A percentile compares a stretch with the other conserved stretches of the same genome.
These are phyloP conservation scores for Odiellus spinosus DNA, from an alignment of 2,888 invertebrate species.

Conservation along the genomic window DNA sequence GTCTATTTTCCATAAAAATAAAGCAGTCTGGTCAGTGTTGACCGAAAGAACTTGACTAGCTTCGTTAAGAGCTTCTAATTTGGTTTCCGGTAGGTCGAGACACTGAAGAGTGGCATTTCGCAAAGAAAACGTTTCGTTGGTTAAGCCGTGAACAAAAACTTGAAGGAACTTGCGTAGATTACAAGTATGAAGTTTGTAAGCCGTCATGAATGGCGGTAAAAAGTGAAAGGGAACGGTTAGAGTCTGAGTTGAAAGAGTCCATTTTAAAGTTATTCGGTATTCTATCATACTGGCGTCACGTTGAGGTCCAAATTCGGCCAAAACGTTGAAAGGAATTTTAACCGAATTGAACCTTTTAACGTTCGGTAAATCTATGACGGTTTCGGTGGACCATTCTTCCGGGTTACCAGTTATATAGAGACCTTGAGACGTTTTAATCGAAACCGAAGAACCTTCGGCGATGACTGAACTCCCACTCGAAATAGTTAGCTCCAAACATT, in stretches of 20 bases:
- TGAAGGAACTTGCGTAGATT: conserved; percentile 18
- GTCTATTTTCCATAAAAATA: conserved; percentile 50
- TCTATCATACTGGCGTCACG: conserved; percentile 52
- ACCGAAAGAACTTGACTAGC: conserved; percentile 39
- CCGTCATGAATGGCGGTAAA: conserved; percentile 61
- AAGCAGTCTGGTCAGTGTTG: conserved; percentile 54
- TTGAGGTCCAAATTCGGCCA: conserved; percentile 57
- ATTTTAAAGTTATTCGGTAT: conserved; percentile 54
- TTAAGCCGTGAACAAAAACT: conserved; percentile 13
- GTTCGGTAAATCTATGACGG: conserved; percentile 32
- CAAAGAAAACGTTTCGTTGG: conserved; percentile 7
- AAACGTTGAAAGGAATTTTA: conserved; percentile 44
- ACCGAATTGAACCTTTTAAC: conserved; percentile 49
- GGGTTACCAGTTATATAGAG: conserved; percentile 39
- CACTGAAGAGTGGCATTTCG: conserved; percentile 7
- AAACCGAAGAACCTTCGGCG: conserved; percentile 44
- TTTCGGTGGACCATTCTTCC: conserved; percentile 7
- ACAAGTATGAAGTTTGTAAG: conserved; percentile 60
- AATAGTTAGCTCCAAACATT: conserved; percentile 55
- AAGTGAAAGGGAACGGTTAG: conserved; percentile 57
- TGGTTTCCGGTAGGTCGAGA: conserved; percentile 15
- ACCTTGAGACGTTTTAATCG: conserved; percentile 50
- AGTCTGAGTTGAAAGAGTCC: conserved; percentile 60
- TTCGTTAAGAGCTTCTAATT: conserved; percentile 17
- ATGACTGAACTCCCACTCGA: conserved; percentile 61